Percentiles rank a stretch among this genome's conserved stretches.
phyloP scores from a whole-genome alignment of 35 echinoderm and acorn worm species.

The Strongylocentrotus purpuratus region DNA sequence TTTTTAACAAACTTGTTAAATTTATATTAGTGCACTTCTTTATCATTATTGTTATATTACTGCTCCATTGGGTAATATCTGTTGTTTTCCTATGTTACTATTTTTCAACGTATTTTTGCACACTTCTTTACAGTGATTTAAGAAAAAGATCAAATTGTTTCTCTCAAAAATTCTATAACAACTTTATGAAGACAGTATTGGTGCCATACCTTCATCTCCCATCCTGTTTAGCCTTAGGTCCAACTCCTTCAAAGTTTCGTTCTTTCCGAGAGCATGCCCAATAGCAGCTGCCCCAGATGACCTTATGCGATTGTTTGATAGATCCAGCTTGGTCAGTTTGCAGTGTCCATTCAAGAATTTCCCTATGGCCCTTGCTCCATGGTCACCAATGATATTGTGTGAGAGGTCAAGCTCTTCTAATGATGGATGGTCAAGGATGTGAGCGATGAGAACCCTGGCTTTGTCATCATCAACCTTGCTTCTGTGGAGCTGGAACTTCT shows the following conservation, averaged over 20 bases:
- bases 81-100: neutral
- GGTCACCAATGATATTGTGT: slow-evolving; percentile 91
- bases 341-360: slow-evolving; percentile 95
- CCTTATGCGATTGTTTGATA: slow-evolving; percentile 90
- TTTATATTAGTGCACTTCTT: no score
- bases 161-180: neutral
- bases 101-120: neutral
- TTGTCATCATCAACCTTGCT: slow-evolving; percentile 99
- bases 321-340: slow-evolving; percentile 76
- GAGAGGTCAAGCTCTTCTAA: slow-evolving; percentile 87
- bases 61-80: no score
- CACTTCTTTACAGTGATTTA: neutral
- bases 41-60: no score
- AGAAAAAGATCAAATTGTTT: neutral
- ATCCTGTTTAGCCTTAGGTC: slow-evolving; percentile 96
- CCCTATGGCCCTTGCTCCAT: slow-evolving; percentile 87
- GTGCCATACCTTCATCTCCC: slow-evolving; percentile 90
- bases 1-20: no score
- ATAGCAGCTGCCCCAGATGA: slow-evolving; percentile 87
- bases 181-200: neutral
- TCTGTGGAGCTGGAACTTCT: slow-evolving; percentile 89
- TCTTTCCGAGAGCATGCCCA: slow-evolving; percentile 88
- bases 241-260: slow-evolving; percentile 81
- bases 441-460: slow-evolving; percentile 81
- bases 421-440: slow-evolving; percentile 89